Evolutionary conservation across 2,888 invertebrate genomes (phyloP).

Genomic region (Cryptocephalus moraei): DNA sequence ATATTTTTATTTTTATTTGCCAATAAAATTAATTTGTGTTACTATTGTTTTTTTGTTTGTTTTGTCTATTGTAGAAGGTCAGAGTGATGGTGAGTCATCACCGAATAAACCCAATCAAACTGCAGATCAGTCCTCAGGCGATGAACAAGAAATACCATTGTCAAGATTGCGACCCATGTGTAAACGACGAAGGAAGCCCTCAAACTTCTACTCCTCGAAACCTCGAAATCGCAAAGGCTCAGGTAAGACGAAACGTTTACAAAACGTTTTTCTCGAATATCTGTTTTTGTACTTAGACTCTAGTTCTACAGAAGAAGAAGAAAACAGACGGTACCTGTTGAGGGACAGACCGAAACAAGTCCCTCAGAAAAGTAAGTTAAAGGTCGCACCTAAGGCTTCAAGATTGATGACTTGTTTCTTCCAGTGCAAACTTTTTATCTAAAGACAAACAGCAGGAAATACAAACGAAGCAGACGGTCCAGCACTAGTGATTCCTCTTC

Average conservation of each 20-base stretch:
- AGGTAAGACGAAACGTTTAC: too few species aligned
- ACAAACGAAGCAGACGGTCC: conserved; percentile 21
- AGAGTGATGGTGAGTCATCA: not conserved
- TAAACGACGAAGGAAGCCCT: too few species aligned
- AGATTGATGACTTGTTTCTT: conserved; percentile 2
- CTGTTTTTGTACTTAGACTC: conserved; percentile 9
- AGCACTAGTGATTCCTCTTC: conserved; percentile 20
- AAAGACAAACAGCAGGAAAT: too few species aligned
- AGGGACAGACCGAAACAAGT: conserved; percentile 31
- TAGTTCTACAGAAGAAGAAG: conserved; percentile 27
- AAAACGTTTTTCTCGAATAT: too few species aligned
- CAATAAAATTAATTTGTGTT: too few species aligned
- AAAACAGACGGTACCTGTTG: conserved; percentile 28
- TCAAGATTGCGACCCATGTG: too few species aligned
- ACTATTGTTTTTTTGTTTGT: not conserved
- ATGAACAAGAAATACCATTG: not conserved
- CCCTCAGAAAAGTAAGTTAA: conserved; percentile 24
- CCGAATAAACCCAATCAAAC: conserved; percentile 1
- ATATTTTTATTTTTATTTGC: too few species aligned
- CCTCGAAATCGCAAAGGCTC: too few species aligned
- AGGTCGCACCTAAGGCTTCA: not conserved
- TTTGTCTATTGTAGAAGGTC: not conserved
- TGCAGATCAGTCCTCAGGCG: conserved; percentile 1
- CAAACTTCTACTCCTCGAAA: too few species aligned
- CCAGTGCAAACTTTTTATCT: conserved; percentile 17